A percentile compares a stretch with the other conserved stretches of the same genome.
Conservation (phyloP, 2,888 invertebrate species). For the Marronus borbonicus region DNA sequence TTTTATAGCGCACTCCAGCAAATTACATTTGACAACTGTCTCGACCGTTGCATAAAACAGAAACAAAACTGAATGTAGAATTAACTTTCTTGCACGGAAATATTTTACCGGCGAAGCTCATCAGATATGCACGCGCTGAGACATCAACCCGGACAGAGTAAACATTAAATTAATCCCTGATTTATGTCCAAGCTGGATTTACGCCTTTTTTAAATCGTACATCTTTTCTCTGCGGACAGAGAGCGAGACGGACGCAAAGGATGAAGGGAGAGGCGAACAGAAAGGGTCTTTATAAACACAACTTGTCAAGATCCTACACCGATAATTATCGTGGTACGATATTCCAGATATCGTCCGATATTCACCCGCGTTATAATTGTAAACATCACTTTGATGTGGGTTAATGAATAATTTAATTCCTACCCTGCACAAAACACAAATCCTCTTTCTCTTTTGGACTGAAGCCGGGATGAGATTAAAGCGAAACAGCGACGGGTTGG, state of each 20-base stretch:
- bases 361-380: conserved; percentile 48
- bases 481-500: conserved; percentile 3
- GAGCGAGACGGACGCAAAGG: neutral
- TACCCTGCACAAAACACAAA: conserved; percentile 17
- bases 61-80: conserved; percentile 31
- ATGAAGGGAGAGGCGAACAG: conserved; percentile 1
- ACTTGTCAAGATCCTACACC: conserved; percentile 43
- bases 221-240: conserved; percentile 37
- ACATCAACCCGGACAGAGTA: conserved; percentile 39
- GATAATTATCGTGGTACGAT: conserved; percentile 41
- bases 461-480: conserved; percentile 4
- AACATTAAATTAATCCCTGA: conserved; percentile 47
- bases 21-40: conserved; percentile 3
- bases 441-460: conserved; percentile 10
- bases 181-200: conserved; percentile 42
- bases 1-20: neutral
- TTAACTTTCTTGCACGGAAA: conserved; percentile 38
- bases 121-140: conserved; percentile 42
- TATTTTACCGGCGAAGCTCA: conserved; percentile 28
- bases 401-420: conserved; percentile 50
- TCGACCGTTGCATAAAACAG: neutral
- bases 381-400: conserved; percentile 50
- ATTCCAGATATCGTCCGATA: conserved; percentile 41
- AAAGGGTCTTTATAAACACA: conserved; percentile 44
- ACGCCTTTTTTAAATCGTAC: conserved; percentile 46